A percentile compares a stretch with the other conserved stretches of the same genome.
Conservation (phyloP, 2,888 invertebrate genomes). For the Tiliacea aurago region DNA sequence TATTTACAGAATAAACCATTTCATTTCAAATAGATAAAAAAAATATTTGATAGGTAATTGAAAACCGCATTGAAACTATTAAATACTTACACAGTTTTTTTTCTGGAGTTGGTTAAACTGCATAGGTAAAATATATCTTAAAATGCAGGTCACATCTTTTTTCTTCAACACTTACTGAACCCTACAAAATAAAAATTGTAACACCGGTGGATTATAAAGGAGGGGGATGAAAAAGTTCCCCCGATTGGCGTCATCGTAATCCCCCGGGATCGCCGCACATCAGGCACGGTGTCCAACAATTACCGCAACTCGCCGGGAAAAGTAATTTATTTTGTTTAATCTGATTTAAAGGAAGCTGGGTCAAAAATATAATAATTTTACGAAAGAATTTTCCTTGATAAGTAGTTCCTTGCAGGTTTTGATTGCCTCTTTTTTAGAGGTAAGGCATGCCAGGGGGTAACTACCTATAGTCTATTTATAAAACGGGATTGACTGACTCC, state of each 20-base stretch:
- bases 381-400: not conserved
- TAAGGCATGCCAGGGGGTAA: not conserved
- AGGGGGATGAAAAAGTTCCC: conserved; percentile 62
- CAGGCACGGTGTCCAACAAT: conserved; percentile 50
- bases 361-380: not conserved
- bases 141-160: not conserved
- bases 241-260: conserved; percentile 54
- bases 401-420: not conserved
- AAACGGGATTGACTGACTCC: too few species aligned
- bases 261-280: conserved; percentile 52
- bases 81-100: not conserved
- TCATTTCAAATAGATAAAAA: not conserved
- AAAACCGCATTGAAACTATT: not conserved
- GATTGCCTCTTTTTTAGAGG: not conserved
- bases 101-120: not conserved
- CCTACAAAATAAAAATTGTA: conserved; percentile 9
- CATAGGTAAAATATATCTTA: not conserved
- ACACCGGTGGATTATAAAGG: not conserved
- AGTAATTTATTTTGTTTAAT: conserved; percentile 39
- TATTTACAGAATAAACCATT: not conserved
- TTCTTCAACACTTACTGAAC: not conserved
- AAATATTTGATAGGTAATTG: not conserved
- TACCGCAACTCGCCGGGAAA: conserved; percentile 26
- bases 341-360: conserved; percentile 23
- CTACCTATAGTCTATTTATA: too few species aligned